phyloP scores from a whole-genome alignment of 2,888 invertebrate genomes.

The Chrysolina americana region DNA sequence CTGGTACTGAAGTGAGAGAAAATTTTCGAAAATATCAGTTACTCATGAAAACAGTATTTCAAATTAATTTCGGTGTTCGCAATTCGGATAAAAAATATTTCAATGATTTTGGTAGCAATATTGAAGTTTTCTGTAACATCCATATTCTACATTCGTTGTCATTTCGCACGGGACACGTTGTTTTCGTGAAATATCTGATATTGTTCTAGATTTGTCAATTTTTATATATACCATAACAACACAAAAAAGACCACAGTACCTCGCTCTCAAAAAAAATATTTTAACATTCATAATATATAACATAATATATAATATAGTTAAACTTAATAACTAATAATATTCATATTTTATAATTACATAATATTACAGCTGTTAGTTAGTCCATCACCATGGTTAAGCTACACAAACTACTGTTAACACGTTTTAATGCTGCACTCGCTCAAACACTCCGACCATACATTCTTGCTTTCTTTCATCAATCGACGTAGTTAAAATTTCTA shows the following conservation, averaged over 20 bases:
- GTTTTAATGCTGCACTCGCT: slow-evolving; percentile 34
- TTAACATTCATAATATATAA: slow-evolving; percentile 57
- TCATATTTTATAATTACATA: slow-evolving; percentile 65
- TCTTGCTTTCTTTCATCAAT: slow-evolving; percentile 33
- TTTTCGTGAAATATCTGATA: slow-evolving; percentile 40
- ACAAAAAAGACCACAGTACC: slow-evolving; percentile 67
- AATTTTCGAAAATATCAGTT: slow-evolving; percentile 5
- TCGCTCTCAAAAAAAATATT: slow-evolving; percentile 58
- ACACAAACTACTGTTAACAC: slow-evolving; percentile 50
- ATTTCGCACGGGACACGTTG: not conserved
- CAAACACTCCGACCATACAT: slow-evolving; percentile 27
- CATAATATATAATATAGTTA: slow-evolving; percentile 62
- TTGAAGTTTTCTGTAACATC: not conserved
- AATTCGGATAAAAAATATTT: not conserved
- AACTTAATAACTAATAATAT: slow-evolving; percentile 64
- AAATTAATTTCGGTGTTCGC: not conserved
- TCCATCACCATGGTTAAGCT: slow-evolving; percentile 70
- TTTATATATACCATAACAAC: slow-evolving; percentile 57
- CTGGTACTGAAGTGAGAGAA: slow-evolving; percentile 53
- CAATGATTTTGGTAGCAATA: not conserved
- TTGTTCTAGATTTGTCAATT: slow-evolving; percentile 31
- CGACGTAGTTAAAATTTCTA: slow-evolving; percentile 50
- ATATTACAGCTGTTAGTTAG: slow-evolving; percentile 68
- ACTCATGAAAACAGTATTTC: not conserved
- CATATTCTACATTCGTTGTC: slow-evolving; percentile 8